These are phyloP conservation scores for Thymallus thymallus DNA, from an alignment of 2,113 vertebrate genomes.

Conservation along the genomic window DNA sequence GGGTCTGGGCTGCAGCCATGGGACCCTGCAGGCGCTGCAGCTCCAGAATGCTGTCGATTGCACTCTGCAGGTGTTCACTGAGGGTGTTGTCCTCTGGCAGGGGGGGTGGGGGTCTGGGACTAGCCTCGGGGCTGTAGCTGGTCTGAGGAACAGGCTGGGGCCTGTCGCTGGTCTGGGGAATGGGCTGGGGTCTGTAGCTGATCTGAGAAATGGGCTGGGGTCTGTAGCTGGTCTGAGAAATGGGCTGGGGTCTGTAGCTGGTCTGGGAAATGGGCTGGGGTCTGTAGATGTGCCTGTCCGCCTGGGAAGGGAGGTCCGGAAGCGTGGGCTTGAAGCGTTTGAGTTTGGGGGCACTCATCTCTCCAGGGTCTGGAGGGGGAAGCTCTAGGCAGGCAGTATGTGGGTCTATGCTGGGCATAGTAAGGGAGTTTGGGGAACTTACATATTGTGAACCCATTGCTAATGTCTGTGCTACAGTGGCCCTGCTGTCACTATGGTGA, in stretches of 20 bases:
- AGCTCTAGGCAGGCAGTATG: slow-evolving; percentile 29
- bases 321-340: slow-evolving; percentile 57
- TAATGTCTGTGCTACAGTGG: slow-evolving; percentile 3
- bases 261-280: neutral
- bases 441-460: slow-evolving; percentile 9
- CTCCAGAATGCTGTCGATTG: slow-evolving; percentile 81
- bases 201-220: neutral
- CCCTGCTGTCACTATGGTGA: neutral
- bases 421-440: slow-evolving; percentile 36
- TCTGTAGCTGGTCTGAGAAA: too few relatives aligned
- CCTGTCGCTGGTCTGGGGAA: too few relatives aligned
- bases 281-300: too few relatives aligned
- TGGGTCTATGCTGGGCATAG: slow-evolving; percentile 28
- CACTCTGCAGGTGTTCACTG: slow-evolving; percentile 79
- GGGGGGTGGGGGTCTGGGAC: slow-evolving; percentile 29
- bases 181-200: too few relatives aligned
- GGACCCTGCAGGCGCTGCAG: slow-evolving; percentile 77
- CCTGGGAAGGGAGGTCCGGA: neutral
- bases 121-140: slow-evolving; percentile 32
- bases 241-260: too few relatives aligned
- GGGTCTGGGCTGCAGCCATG: slow-evolving; percentile 40
- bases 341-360: slow-evolving; percentile 55
- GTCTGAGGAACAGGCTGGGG: too few relatives aligned
- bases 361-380: slow-evolving; percentile 31
- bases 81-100: slow-evolving; percentile 73